Conservation (phyloP, 2,797 vertebrate species). For the Sebastes diploproa region DNA sequence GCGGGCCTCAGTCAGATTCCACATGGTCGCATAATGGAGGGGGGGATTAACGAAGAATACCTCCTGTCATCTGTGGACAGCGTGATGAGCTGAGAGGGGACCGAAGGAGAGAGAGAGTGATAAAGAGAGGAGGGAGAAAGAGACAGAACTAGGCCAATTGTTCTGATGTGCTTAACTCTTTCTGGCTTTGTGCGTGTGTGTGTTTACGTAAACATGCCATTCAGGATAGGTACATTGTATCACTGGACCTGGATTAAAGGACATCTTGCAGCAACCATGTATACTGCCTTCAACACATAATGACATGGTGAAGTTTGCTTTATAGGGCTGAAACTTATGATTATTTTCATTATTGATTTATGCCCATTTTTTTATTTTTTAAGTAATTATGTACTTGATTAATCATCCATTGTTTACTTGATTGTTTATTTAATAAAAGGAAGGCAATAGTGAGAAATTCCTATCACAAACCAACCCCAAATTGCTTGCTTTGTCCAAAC, state of each 20-base stretch:
- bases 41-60: constrained; percentile 76
- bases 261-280: neutral
- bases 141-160: constrained; percentile 81
- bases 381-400: neutral
- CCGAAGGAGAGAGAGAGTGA: constrained; percentile 71
- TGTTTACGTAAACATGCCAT: constrained; percentile 33
- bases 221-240: neutral
- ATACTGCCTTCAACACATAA: neutral
- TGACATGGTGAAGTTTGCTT: neutral
- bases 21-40: constrained; percentile 69
- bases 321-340: neutral
- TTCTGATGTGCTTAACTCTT: constrained; percentile 68
- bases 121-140: constrained; percentile 53
- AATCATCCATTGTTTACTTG: neutral
- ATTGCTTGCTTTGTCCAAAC: neutral
- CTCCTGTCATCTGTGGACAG: constrained; percentile 75
- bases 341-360: neutral
- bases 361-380: neutral
- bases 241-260: neutral
- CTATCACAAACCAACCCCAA: too few relatives aligned
- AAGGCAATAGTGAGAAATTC: neutral
- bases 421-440: neutral
- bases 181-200: constrained; percentile 43
- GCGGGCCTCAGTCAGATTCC: constrained; percentile 64
- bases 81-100: constrained; percentile 70